Base-by-base conservation (phyloP, 2,888 invertebrate species). In the Oscheius sp. region DNA sequence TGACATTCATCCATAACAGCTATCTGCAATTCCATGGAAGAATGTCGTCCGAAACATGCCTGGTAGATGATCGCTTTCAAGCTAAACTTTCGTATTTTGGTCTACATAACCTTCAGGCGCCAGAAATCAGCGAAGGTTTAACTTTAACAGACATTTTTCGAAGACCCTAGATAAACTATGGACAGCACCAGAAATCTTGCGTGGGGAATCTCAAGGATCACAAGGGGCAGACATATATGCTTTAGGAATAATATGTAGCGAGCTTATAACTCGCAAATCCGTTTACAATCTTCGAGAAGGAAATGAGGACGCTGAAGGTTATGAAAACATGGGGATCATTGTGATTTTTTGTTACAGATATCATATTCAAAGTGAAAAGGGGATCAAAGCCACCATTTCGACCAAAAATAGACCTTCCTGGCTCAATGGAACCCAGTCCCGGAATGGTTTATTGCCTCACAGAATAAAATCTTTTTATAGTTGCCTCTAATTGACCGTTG, bases 21-120 rank as follows among this genome's bases (percentile, higher is more conserved):
- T 51, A 68, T 44, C 36, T 70, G 12, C 33, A 32, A 57, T 68
- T 66, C 44, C 77, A 77, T 50, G 77, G 77, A 22, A 59, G 61
- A 51, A 50, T 77, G 12, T 71, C 77, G 17, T 78, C 78, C 5
- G 69, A 70, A 30, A 71, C 73, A 47, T 80, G 80, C 63, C 70
- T 78, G 41, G 74, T 77, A 30, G 71, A 81, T 62, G 81, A 81
- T 49, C 68, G 80, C 28, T 81, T 82, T 77, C 81, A 80, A 67
- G 80, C 83, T 6, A 83, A 82, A 66, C 63, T 83, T 28, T 71
- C 74, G 2, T 62, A 68, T 36, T 80, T 74, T 64, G 80, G 80
- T 20, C 66, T 80, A 8, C 63, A 70, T n/a, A 73, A 68, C 47
- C 65, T 80, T 47, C 67, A 67, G 30, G 61, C 50, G 20, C 49